Evolutionary conservation across 2,888 invertebrate species (phyloP), one percentile per base, ranked within the genome.

Genomic region (Micropterix aruncella): DNA sequence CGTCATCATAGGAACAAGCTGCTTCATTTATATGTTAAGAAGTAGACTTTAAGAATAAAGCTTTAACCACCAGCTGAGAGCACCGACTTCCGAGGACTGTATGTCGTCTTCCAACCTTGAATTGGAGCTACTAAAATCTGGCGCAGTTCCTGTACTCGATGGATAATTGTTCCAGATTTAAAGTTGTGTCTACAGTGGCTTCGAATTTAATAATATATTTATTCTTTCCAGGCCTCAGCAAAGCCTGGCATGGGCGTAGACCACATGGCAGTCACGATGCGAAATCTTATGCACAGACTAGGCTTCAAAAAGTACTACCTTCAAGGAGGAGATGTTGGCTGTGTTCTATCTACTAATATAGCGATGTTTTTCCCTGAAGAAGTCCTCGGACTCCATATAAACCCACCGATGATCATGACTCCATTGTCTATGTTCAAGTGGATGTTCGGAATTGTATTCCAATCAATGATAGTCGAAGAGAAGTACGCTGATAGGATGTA

Each of bases 251-350:
- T 70, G 2, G 65, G 66, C 0, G 51, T 65, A 0, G 58, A 65
- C 0, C 60, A 73, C 49, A 63, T 70, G 19, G 67, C 64, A 0
- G 60, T 65, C 1, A 53, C 74, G 3, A 59, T 79, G 45, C 65
- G 68, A 45, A 73, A 74, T 52, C 60, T 82, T n/a, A 80, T 81
- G 79, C 53, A 63, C 27, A 59, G 75, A 37, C 56, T 83, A 1
- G 75, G 75, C 1, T 66, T 65, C 52, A 51, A 69, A 1, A 62
- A 66, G 52, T 82, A 67, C 54, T 77, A 74, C 54, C 58, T 67
- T 0, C 80, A 81, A 53, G 80, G 80, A 2, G 79, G 79, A 2
- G 81, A 83, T 56, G 80, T 79, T 78, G 83, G 83, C 2, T 58
- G 71, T 1, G 3, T 69, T 0, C 70, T 80, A 38, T 65, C 63